phyloP scores from a whole-genome alignment of 2,888 invertebrate species.

The Clunio marinus region DNA sequence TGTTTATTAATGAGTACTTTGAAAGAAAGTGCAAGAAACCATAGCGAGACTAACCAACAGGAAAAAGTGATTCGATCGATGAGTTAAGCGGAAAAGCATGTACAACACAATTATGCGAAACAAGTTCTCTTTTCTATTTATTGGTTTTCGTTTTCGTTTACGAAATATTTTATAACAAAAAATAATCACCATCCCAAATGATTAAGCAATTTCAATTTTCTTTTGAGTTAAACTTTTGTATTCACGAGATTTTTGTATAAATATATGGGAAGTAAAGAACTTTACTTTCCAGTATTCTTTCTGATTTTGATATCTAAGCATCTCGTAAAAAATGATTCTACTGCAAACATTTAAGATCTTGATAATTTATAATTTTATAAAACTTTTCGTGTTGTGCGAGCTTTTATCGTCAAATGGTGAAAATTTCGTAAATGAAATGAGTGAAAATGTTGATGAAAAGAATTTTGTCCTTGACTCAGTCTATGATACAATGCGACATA shows the following conservation, averaged over 20 bases:
- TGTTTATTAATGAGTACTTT: too few species aligned
- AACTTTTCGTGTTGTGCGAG: slow-evolving; percentile 6
- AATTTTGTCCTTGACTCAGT: slow-evolving; percentile 29
- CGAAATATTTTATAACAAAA: neutral
- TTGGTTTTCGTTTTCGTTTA: slow-evolving; percentile 13
- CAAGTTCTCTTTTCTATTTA: neutral
- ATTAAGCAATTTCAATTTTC: neutral
- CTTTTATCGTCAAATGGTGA: neutral
- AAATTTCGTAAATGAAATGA: neutral
- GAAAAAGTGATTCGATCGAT: slow-evolving; percentile 19
- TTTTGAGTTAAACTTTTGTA: neutral
- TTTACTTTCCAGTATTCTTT: neutral
- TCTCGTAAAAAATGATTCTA: slow-evolving; percentile 20
- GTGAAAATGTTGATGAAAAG: neutral
- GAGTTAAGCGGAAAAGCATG: neutral
- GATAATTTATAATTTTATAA: slow-evolving; percentile 11
- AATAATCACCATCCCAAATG: slow-evolving; percentile 8
- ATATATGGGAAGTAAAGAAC: too few species aligned
- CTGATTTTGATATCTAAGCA: too few species aligned
- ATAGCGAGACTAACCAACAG: neutral
- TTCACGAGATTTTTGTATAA: too few species aligned
- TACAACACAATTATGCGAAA: neutral
- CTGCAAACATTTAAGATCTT: neutral
- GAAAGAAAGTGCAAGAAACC: neutral
- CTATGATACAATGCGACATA: slow-evolving; percentile 24